Evolutionary conservation across 1,140 invertebrate species (phyloP).

Genomic region (Aethina tumida): DNA sequence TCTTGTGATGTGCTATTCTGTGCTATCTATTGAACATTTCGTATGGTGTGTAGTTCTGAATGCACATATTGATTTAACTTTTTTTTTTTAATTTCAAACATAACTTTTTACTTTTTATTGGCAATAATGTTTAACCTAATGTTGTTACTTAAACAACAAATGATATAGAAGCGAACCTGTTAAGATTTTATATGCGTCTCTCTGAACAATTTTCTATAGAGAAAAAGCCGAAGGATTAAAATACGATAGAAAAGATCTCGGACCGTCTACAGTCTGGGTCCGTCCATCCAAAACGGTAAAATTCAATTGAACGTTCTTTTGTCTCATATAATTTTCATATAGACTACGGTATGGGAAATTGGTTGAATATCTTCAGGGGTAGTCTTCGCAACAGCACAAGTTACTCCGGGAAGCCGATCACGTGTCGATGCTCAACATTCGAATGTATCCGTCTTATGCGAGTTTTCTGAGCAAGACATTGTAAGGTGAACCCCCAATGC

Average conservation of each 20-base stretch:
- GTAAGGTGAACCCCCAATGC: too few species aligned
- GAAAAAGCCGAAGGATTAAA: not conserved
- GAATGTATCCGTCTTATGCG: not conserved
- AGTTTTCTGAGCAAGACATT: too few species aligned
- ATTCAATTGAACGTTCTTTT: conserved; percentile 2
- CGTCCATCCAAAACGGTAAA: not conserved
- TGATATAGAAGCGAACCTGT: too few species aligned
- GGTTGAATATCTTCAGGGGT: not conserved
- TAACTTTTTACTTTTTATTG: too few species aligned
- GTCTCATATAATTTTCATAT: conserved; percentile 2
- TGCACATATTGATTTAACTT: too few species aligned
- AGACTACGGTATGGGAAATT: conserved; percentile 1
- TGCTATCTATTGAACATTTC: too few species aligned
- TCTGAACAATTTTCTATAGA: not conserved
- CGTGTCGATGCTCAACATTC: conserved; percentile 2
- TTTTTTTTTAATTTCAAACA: too few species aligned
- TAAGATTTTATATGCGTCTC: too few species aligned
- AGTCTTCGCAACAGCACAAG: conserved; percentile 1
- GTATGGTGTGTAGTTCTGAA: too few species aligned
- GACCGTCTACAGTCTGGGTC: not conserved
- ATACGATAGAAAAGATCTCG: not conserved
- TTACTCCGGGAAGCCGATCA: conserved; percentile 1
- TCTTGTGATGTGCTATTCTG: too few species aligned
- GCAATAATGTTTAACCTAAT: too few species aligned
- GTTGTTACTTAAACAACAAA: too few species aligned